These are phyloP conservation scores for Seriola aureovittata DNA, from an alignment of 2,113 vertebrate genomes.

Conservation along the genomic window DNA sequence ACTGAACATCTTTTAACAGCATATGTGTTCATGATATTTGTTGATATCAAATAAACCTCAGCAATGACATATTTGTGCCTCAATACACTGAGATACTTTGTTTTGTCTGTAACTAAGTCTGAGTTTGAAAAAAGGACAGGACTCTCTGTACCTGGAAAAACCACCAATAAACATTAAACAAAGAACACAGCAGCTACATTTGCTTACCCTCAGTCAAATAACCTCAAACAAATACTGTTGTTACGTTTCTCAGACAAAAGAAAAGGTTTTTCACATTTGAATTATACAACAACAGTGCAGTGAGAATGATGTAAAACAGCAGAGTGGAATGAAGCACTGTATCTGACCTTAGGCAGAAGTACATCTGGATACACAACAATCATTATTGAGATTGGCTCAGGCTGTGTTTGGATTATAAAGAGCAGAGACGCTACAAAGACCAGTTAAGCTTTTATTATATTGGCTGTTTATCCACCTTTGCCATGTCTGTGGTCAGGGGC, in stretches of 20 bases:
- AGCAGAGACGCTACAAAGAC: not conserved
- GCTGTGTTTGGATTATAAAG: not conserved
- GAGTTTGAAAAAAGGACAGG: no score
- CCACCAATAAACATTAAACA: not conserved
- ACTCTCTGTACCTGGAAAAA: not conserved
- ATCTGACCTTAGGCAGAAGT: not conserved
- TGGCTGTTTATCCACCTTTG: not conserved
- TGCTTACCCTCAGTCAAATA: constrained; percentile 16
- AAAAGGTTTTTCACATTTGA: not conserved
- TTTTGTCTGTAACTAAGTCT: no score
- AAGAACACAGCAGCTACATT: not conserved
- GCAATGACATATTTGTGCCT: no score
- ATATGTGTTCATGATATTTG: not conserved
- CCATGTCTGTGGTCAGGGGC: no score
- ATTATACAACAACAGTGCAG: no score
- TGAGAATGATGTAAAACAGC: not conserved
- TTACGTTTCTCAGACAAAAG: not conserved
- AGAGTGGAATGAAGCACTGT: not conserved
- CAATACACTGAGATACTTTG: no score
- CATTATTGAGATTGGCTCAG: not conserved
- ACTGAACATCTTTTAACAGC: not conserved
- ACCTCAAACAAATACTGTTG: not conserved
- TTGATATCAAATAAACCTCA: not conserved
- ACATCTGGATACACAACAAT: not conserved
- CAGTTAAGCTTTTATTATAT: not conserved